phyloP scores from a whole-genome alignment of 2,797 vertebrate species.

The Chelon labrosus region DNA sequence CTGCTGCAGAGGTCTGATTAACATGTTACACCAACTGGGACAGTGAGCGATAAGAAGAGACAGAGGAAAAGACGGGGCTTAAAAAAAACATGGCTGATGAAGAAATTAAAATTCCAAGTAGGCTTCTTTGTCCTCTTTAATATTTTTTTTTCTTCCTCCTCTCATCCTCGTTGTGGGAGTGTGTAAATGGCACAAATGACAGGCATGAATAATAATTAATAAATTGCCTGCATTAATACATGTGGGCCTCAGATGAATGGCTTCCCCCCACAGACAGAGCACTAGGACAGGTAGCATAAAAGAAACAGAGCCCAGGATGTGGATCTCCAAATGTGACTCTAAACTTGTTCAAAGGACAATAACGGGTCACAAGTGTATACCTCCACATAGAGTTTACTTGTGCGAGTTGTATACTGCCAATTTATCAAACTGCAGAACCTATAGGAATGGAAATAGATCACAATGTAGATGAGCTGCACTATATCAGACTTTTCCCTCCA shows the following conservation, averaged over 20 bases:
- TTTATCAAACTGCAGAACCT: constrained; percentile 9
- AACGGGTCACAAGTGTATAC: not conserved
- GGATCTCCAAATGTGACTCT: constrained; percentile 20
- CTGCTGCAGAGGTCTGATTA: constrained; percentile 56
- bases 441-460: constrained; percentile 11
- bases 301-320: constrained; percentile 3
- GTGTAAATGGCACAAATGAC: constrained; percentile 56
- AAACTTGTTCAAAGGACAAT: constrained; percentile 23
- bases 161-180: constrained; percentile 30
- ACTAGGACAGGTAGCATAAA: not conserved
- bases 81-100: constrained; percentile 3
- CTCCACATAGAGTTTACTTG: constrained; percentile 9
- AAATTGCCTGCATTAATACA: constrained; percentile 50
- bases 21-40: constrained; percentile 39
- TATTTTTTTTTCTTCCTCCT: constrained; percentile 46
- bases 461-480: constrained; percentile 35
- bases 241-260: constrained; percentile 38
- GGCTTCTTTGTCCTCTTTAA: constrained; percentile 41
- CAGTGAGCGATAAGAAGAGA: constrained; percentile 41
- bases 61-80: constrained; percentile 12
- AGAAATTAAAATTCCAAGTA: constrained; percentile 58
- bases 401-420: constrained; percentile 9
- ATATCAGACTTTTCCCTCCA: constrained; percentile 4
- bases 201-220: constrained; percentile 64
- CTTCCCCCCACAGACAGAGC: constrained; percentile 15